phyloP scores from a whole-genome alignment of 2,797 vertebrate species.

The Otolemur crassicaudatus region DNA sequence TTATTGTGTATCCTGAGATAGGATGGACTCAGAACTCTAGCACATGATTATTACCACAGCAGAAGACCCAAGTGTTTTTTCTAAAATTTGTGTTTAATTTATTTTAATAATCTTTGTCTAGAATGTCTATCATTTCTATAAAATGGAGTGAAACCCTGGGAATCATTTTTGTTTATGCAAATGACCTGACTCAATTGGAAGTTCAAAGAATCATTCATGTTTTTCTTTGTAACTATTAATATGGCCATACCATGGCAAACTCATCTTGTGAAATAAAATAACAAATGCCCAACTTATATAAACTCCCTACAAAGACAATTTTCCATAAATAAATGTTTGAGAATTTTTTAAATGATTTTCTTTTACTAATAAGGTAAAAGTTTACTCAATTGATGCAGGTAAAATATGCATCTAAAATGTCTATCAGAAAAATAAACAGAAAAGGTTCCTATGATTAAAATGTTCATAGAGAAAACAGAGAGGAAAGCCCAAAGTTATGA shows the following conservation, averaged over 20 bases:
- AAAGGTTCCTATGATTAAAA: background rate
- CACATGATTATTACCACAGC: background rate
- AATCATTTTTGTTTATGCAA: background rate
- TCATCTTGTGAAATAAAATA: background rate
- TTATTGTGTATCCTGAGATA: background rate
- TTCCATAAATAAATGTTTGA: background rate
- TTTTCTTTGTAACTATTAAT: constrained; percentile 22
- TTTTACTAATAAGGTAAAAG: background rate
- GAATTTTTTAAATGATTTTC: constrained; percentile 12
- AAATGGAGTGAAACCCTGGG: background rate
- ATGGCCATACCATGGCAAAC: background rate
- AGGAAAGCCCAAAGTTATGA: background rate
- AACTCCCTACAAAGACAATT: background rate
- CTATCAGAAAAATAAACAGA: background rate
- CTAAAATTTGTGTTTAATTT: background rate
- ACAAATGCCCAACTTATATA: background rate
- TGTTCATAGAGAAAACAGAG: background rate
- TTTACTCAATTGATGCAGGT: background rate
- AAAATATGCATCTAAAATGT: background rate
- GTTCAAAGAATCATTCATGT: constrained; percentile 4
- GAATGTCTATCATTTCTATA: background rate
- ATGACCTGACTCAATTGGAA: background rate
- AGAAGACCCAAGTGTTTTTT: rapidly evolving
- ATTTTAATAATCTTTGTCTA: background rate
- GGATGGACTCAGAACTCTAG: background rate